phyloP scores from a whole-genome alignment of 2,797 vertebrate species.

The Sebastes cheni region DNA sequence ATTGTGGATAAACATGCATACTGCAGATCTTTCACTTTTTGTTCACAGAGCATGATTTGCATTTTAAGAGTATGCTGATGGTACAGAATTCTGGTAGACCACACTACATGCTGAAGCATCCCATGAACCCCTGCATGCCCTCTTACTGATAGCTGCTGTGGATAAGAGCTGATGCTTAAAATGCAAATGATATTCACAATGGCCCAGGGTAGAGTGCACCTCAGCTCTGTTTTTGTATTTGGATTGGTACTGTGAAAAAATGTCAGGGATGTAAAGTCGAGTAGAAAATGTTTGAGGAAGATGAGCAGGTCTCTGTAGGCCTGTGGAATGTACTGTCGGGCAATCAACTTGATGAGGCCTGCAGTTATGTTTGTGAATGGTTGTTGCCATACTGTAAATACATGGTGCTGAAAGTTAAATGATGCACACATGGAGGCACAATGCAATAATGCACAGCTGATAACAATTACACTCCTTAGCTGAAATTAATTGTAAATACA shows the following conservation, averaged over 20 bases:
- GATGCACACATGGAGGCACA: constrained; percentile 58
- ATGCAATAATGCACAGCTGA: constrained; percentile 61
- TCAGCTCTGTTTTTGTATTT: constrained; percentile 35
- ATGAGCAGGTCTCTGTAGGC: constrained; percentile 25
- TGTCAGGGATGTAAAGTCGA: constrained; percentile 4
- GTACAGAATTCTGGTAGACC: constrained; percentile 12
- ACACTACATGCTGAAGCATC: constrained; percentile 2
- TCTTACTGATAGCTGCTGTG: constrained; percentile 31
- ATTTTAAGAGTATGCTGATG: constrained; percentile 42
- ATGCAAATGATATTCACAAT: constrained; percentile 58
- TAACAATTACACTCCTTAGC: constrained; percentile 60
- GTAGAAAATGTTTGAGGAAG: constrained; percentile 17
- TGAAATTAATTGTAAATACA: constrained; percentile 61
- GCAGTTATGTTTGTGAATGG: constrained; percentile 48
- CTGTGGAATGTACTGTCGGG: constrained; percentile 34
- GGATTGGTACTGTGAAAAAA: constrained; percentile 41
- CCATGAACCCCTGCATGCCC: constrained; percentile 22
- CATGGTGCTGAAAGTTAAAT: constrained; percentile 69
- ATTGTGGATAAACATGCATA: background rate
- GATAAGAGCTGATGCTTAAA: constrained; percentile 52
- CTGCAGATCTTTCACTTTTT: constrained; percentile 18
- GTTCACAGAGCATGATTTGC: constrained; percentile 29
- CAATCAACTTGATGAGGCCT: constrained; percentile 42
- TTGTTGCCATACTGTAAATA: constrained; percentile 45
- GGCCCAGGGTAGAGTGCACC: constrained; percentile 14